A percentile compares a stretch with the other conserved stretches of the same genome.
These are phyloP conservation scores for Catajapyx aquilonaris DNA, from an alignment of 1,140 invertebrate genomes.

Conservation along the genomic window DNA sequence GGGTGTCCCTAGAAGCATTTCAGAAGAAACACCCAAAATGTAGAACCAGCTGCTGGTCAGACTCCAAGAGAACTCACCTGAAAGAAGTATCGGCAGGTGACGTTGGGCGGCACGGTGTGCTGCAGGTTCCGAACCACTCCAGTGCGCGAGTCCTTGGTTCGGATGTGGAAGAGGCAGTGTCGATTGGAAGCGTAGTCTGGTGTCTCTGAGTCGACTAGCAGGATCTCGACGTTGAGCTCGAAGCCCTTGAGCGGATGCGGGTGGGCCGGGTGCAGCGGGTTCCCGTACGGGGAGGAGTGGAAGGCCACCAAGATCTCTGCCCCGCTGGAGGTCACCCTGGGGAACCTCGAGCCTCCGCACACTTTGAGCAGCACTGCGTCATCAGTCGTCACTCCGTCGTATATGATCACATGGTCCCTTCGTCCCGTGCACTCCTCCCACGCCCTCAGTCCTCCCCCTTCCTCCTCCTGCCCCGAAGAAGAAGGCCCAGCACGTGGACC, in stretches of 20 bases:
- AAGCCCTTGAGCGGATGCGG: conserved; percentile 24
- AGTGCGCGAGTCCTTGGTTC: conserved; percentile 20
- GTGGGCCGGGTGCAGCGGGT: conserved; percentile 16
- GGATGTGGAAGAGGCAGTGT: conserved; percentile 10
- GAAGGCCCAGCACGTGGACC: neutral
- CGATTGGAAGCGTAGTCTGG: conserved; percentile 33
- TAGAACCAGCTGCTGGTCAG: too few relatives aligned
- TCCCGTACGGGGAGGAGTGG: conserved; percentile 16
- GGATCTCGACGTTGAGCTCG: conserved; percentile 65
- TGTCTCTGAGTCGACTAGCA: conserved; percentile 63
- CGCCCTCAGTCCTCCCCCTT: conserved; percentile 28
- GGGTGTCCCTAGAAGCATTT: conserved; percentile 48
- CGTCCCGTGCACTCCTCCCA: conserved; percentile 73
- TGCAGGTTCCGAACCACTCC: conserved; percentile 50
- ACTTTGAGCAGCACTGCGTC: conserved; percentile 68
- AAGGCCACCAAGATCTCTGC: conserved; percentile 69
- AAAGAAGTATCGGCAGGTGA: conserved; percentile 68
- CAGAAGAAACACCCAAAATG: too few relatives aligned
- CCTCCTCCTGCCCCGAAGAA: conserved; percentile 7
- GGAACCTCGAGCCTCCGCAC: conserved; percentile 64
- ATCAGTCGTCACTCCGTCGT: conserved; percentile 71
- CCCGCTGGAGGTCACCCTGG: conserved; percentile 39
- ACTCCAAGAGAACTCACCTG: too few relatives aligned
- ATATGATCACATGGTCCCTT: conserved; percentile 69
- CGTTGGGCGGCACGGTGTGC: conserved; percentile 62